These are phyloP conservation scores for Cryptosula pallasiana DNA, from an alignment of 2,888 invertebrate genomes.

Conservation along the genomic window DNA sequence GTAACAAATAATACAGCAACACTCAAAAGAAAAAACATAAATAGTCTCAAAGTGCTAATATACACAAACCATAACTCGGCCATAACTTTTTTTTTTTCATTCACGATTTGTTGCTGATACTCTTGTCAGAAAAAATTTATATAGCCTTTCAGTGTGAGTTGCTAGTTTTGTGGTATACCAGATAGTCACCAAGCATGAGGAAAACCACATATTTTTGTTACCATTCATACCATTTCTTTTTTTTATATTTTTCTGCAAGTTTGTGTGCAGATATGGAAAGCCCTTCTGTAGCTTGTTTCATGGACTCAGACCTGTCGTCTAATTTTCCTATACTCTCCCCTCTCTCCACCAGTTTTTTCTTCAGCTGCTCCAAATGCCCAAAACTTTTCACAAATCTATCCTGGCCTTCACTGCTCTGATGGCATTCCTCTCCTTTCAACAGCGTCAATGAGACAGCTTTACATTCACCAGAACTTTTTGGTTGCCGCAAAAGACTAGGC, in stretches of 20 bases:
- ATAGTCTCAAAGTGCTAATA: too few relatives aligned
- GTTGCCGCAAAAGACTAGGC: background rate
- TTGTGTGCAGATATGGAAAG: background rate
- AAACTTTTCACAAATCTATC: background rate
- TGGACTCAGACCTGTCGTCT: background rate
- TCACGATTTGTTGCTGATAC: too few relatives aligned
- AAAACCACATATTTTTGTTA: background rate
- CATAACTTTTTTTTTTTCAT: too few relatives aligned
- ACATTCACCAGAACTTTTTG: background rate
- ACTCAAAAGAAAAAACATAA: too few relatives aligned
- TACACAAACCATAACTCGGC: too few relatives aligned
- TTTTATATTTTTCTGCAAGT: conserved; percentile 14
- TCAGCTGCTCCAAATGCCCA: background rate
- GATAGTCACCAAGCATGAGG: too few relatives aligned
- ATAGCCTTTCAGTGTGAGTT: too few relatives aligned
- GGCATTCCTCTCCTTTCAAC: background rate
- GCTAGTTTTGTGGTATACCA: too few relatives aligned
- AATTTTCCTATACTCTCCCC: background rate
- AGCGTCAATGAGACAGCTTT: background rate
- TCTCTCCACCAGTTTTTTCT: conserved; percentile 8
- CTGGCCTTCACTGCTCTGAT: background rate
- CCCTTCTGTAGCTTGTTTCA: background rate
- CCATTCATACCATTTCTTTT: conserved; percentile 17
- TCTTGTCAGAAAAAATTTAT: too few relatives aligned
- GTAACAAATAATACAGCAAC: too few relatives aligned